Percentiles rank a stretch among this genome's conserved stretches.
These are phyloP conservation scores for Spilogale gracilis DNA, from an alignment of 2,113 vertebrate species.

Conservation along the genomic window DNA sequence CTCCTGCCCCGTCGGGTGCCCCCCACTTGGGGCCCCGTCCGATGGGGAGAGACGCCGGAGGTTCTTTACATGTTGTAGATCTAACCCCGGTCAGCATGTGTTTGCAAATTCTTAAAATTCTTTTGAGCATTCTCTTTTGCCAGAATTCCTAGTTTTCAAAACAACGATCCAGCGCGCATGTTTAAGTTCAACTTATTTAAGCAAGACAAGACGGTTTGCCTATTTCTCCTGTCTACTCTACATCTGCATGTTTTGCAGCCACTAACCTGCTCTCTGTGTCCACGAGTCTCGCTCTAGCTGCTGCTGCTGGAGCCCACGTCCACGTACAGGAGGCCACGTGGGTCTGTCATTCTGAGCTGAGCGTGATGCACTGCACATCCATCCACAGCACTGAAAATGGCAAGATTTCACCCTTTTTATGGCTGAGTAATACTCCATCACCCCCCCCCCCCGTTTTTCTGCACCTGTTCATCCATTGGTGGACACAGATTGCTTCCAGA, in stretches of 20 bases:
- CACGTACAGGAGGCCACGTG: background rate
- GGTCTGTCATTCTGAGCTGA: background rate
- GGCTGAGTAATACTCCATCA: background rate
- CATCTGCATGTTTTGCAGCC: background rate
- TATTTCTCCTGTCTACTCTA: background rate
- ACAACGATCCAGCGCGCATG: background rate
- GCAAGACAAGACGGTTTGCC: background rate
- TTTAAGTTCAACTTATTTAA: background rate
- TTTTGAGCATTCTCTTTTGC: background rate
- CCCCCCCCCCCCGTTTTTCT: background rate
- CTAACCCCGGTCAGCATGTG: rapidly evolving
- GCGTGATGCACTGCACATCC: background rate
- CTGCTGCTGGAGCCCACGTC: background rate
- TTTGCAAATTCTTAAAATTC: background rate
- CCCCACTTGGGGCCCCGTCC: no score
- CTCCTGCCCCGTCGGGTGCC: no score
- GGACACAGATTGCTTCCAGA: background rate
- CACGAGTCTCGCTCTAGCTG: background rate
- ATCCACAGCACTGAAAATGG: background rate
- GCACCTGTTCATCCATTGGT: background rate
- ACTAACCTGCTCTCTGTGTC: background rate
- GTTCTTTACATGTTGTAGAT: background rate
- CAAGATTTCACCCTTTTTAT: background rate
- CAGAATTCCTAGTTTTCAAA: background rate
- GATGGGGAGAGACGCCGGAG: no score